Base-by-base conservation (phyloP, 2,113 vertebrate genomes). In the Poeciliopsis turrubarensis region DNA sequence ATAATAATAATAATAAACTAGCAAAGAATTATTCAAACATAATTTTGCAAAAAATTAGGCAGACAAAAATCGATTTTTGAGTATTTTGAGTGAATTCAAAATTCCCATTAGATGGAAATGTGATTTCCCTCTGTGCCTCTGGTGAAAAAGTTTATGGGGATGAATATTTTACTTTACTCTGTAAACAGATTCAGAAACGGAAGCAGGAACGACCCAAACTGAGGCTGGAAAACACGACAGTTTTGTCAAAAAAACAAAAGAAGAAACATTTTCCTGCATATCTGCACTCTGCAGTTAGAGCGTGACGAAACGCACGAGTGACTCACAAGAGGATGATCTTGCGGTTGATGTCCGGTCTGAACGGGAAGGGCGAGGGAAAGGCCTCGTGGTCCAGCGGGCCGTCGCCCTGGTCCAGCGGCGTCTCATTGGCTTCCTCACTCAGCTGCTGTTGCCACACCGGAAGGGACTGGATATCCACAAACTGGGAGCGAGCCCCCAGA, bases 291-390 rank as follows among this genome's bases (percentile, higher is more conserved):
- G 31, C n/a, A 51, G 67, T 31, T 44, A 25, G 34, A 29, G 3
- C 0, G 5, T 62, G 66, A 47, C 31, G 73, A 70, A 70, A 71
- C 25, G 1, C 0, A 2, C 0, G 4, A 1, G 51, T 86, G 75
- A 93, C 95, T 97, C 94, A 99, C 98, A 96, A 98, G 32, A 99
- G 92, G 78, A 97, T 72, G 82, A 98, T 95, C 93, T 98, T 99
- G 70, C 88, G 91, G 89, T 96, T 99, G 89, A 99, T 95, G 78
- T 96, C 95, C 4, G 95, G 89, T 75, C 95, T 95, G 87, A 92
- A 96, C 37, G 95, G 95, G 89, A 99, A 99, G 37, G 98, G 98
- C 1, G 98, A 99, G 37, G 93, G 86, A 51, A 94, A 77, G 51
- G 85, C 65, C 73, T 84, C 82, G 51, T 83, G 92, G 72, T 81